These are phyloP conservation scores for Diloba caeruleocephala DNA, from an alignment of 2,888 invertebrate genomes.

Conservation along the genomic window DNA sequence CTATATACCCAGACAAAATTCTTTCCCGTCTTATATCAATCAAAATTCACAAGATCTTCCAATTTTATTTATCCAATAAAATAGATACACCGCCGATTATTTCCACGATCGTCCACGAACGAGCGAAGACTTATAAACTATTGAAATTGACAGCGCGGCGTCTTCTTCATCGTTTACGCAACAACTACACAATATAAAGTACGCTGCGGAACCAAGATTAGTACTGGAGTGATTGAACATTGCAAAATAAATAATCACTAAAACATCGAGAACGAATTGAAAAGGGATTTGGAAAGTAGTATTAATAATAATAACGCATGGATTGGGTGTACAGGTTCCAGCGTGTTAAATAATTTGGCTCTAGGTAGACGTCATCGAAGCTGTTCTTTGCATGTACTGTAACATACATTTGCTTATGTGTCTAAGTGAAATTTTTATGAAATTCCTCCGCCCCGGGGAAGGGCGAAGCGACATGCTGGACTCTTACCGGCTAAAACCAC, in stretches of 20 bases:
- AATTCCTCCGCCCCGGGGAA: no score
- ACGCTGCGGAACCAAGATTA: conserved; percentile 33
- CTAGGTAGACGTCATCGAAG: no score
- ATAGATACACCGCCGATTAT: conserved; percentile 34
- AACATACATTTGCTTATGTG: no score
- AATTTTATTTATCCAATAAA: conserved; percentile 9
- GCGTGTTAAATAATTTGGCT: no score
- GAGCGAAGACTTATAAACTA: conserved; percentile 42
- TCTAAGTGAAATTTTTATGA: no score
- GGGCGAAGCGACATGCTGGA: no score
- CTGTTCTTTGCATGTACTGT: no score
- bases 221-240: conserved; percentile 42
- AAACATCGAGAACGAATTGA: conserved; percentile 19
- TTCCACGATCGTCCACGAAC: conserved; percentile 20
- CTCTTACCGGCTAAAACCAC: no score
- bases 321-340: no score
- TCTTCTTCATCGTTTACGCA: conserved; percentile 45
- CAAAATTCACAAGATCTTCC: neutral
- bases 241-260: conserved; percentile 37
- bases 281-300: conserved; percentile 30
- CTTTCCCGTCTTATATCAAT: neutral
- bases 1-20: neutral
- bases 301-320: conserved; percentile 36
- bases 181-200: conserved; percentile 22
- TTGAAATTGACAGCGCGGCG: conserved; percentile 46